These are phyloP conservation scores for Steinernema carpocapsae DNA, from an alignment of 2,888 invertebrate genomes.

Conservation along the genomic window DNA sequence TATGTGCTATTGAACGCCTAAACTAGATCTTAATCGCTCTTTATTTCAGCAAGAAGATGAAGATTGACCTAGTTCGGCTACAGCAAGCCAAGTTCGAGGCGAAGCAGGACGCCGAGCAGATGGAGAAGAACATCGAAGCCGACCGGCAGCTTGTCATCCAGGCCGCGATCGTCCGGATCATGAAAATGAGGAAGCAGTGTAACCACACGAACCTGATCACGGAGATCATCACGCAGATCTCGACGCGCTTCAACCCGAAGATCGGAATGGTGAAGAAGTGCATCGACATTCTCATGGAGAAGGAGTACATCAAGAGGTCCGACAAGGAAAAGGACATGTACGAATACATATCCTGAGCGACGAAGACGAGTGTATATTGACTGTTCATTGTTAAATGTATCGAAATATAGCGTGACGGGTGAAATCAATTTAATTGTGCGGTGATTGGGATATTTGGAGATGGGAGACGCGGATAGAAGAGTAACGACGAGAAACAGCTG, in stretches of 20 bases:
- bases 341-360: not conserved
- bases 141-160: constrained; percentile 91
- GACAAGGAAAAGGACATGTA: constrained; percentile 4
- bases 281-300: constrained; percentile 96
- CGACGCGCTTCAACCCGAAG: constrained; percentile 92
- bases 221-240: constrained; percentile 93
- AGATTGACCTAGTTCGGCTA: not conserved
- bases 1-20: no score
- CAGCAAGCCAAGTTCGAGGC: constrained; percentile 77
- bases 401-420: no score
- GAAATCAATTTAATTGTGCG: no score
- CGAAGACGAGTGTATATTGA: no score
- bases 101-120: constrained; percentile 81
- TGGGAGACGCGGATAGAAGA: no score
- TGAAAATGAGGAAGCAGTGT: constrained; percentile 96
- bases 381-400: no score
- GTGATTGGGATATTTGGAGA: no score
- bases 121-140: constrained; percentile 98
- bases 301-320: constrained; percentile 9
- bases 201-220: constrained; percentile 90
- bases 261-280: constrained; percentile 81
- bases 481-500: no score
- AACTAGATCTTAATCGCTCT: no score
- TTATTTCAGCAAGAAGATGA: constrained; percentile 73
- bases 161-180: constrained; percentile 76